Evolutionary conservation across 2,888 invertebrate species (phyloP), one percentile per base, ranked within the genome.

Genomic region (Mythimna vitellina): DNA sequence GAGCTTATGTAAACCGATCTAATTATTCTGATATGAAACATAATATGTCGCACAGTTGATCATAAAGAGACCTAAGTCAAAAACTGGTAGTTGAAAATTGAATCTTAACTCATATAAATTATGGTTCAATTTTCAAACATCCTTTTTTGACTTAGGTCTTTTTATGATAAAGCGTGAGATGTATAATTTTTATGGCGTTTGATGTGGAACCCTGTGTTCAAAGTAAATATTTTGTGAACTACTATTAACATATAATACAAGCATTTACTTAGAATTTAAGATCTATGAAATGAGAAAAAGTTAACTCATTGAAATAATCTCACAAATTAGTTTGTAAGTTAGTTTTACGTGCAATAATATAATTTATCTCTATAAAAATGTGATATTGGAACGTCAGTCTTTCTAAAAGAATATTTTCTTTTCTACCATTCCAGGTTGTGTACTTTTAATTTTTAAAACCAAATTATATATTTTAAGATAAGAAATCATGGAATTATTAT

Each of bases 391-490:
- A 82, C 82, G 87, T 86, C 83, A 85, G 87, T 91, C 89, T 93
- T 93, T 93, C 71, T 86, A 89, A 93, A 92, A 93, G 91, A 90
- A 83, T 88, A 83, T 82, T 74, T 84, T 89, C 69, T 83, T 88
- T 88, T 79, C 75, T 89, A 93, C 88, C 94, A 94, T 94, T 94
- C 94, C 93, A 93, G 92, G 91, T 92, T 92, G 89, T 92, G 88
- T 88, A 69, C 46, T 42, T 56, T 76, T 80, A 77, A 61, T 71
- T 75, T 66, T 54, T 67, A 58, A 74, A 66, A 67, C 73, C 68
- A 71, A 76, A 70, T 63, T 66, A 65, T 63, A 53, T 35, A 25
- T 77, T 73, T n/a, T 62, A 69, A 69, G 22, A 42, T 62, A 70
- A 69, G 25, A 57, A 42, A 42, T 62, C 17, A 22, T 56, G 35